Base-by-base conservation (phyloP, 2,113 vertebrate genomes). In the Sinocyclocheilus rhinocerous region DNA sequence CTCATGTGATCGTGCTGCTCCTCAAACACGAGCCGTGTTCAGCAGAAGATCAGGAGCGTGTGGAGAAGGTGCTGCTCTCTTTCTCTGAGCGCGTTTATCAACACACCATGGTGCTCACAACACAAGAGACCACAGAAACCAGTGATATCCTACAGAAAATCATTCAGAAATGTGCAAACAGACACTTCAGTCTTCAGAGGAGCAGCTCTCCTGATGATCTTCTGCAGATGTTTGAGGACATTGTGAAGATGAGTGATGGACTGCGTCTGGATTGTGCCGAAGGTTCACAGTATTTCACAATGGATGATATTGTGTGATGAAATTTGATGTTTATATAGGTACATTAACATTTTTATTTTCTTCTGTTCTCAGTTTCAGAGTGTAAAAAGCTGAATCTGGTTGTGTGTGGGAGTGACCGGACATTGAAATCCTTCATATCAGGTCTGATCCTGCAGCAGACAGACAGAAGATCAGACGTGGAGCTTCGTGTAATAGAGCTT, bases 151-250 rank as follows among this genome's bases (percentile, higher is more conserved):
- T 75, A 4, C 36, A 75, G 72, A 45, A 45, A 2, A 75, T 75
- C 22, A 15, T 75, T 12, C 72, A 48, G 72, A 75, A 75, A 42
- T 75, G 36, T 39, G 42, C 10, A 11, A 75, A 48, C 11, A 48
- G 72, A 75, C 72, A 75, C 72, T 75, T 75, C 72, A 45, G 16
- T 45, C 72, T 75, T 45, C 39, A 75, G 72, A 48, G 5, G n/a
- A 75, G 70, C 70, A 73, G 33, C 15, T 70, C 72, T 45, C 39
- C 72, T n/a, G 39, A 75, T 12, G 72, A 75, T 48, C 72, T 75
- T 24, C 72, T 75, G 39, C 39, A 75, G 20, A 22, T 10, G 33
- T 24, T 75, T 45, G 39, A 75, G 12, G 4, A 24, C 8, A 75
- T 75, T 75, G 39, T 5, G 4, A 10, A 75, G 4, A 48, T n/a